phyloP scores from a whole-genome alignment of 2,113 vertebrate genomes.

The Turnix velox region DNA sequence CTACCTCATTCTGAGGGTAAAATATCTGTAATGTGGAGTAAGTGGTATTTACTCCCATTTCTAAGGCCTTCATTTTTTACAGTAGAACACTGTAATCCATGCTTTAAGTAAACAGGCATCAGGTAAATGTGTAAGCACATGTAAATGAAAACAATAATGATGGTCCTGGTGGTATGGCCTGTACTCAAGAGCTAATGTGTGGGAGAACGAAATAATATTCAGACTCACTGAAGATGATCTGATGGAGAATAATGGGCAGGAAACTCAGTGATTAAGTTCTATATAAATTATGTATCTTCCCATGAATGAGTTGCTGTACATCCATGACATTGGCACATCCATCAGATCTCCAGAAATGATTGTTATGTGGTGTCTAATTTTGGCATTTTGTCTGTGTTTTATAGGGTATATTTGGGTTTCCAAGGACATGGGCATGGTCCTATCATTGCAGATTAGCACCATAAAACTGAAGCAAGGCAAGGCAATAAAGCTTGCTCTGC shows the following conservation, averaged over 20 bases:
- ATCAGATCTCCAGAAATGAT: not conserved
- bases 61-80: not conserved
- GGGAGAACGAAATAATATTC: not conserved
- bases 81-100: not conserved
- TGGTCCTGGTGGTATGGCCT: not conserved
- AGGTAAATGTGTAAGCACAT: not conserved
- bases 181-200: not conserved
- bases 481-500: rapidly evolving
- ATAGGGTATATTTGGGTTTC: not conserved
- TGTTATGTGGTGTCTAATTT: not conserved
- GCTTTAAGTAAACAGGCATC: not conserved
- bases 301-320: not conserved
- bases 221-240: not conserved
- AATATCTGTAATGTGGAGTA: not conserved
- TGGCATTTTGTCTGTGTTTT: not conserved
- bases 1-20: not conserved
- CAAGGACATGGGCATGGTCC: not conserved
- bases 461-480: not conserved
- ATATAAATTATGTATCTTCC: not conserved
- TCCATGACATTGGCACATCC: not conserved
- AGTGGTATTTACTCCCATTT: not conserved
- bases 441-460: not conserved
- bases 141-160: not conserved
- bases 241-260: not conserved
- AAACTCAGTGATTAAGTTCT: not conserved